Percentiles rank a stretch among this genome's conserved stretches.
Conservation (phyloP, 2,888 invertebrate genomes). For the Cordilura impudica region DNA sequence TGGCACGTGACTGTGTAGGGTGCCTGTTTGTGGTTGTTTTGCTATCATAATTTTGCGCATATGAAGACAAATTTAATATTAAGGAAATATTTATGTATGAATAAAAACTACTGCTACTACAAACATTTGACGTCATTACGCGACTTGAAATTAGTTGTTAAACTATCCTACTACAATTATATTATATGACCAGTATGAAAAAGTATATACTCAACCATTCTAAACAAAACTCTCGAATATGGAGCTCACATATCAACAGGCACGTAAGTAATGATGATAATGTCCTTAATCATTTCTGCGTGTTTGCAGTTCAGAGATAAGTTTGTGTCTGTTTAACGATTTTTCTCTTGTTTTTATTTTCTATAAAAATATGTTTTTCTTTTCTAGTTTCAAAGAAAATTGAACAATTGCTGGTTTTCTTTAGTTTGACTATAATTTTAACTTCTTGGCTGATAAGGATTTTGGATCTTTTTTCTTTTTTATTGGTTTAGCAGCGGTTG, state of each 20-base stretch:
- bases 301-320: slow-evolving; percentile 4
- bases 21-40: slow-evolving; percentile 36
- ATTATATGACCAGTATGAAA: background rate
- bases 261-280: slow-evolving; percentile 51
- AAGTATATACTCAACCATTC: background rate
- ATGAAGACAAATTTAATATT: background rate
- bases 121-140: slow-evolving; percentile 41
- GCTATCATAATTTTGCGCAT: too few relatives aligned
- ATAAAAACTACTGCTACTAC: slow-evolving; percentile 1
- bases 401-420: slow-evolving; percentile 16
- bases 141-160: slow-evolving; percentile 21
- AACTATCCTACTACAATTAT: background rate
- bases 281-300: slow-evolving; percentile 42
- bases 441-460: slow-evolving; percentile 80
- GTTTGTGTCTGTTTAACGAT: background rate
- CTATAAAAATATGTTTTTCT: slow-evolving; percentile 16
- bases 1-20: slow-evolving; percentile 61
- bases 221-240: background rate
- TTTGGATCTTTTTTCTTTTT: slow-evolving; percentile 78
- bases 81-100: background rate
- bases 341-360: slow-evolving; percentile 3
- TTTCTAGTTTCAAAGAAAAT: slow-evolving; percentile 10
- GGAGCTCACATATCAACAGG: slow-evolving; percentile 1
- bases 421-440: slow-evolving; percentile 80
- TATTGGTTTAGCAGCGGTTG: slow-evolving; percentile 78